Evolutionary conservation across 1,140 invertebrate genomes (phyloP), one percentile per base, ranked within the genome.

Genomic region (Maniola jurtina): DNA sequence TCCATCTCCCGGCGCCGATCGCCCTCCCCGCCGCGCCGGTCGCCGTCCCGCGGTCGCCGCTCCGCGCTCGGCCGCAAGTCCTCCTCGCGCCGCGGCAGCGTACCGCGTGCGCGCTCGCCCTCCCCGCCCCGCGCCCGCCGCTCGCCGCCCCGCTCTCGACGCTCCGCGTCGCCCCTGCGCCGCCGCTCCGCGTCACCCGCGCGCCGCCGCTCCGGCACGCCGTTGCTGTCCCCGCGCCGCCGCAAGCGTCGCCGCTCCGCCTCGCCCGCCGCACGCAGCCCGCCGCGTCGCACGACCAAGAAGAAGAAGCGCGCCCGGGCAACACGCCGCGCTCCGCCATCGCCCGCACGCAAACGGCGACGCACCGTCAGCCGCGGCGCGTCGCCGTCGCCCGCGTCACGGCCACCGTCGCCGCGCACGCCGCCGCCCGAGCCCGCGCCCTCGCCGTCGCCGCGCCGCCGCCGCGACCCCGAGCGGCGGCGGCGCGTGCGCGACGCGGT

Each of bases 391-490:
- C 78, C 80, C 36, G 90, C 91, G 6, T 77, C 88, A 62, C 80
- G 80, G 16, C 72, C 79, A 50, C 71, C 77, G 25, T 86, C 86
- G 36, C 86, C 86, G 40, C 76, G 84, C 54, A 92, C 93, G 16
- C 93, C 93, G 9, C 91, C 92, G 34, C 84, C 73, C 1, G 83
- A 80, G 14, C 81, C 85, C 11, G 73, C 74, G 38, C 68, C 74
- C 15, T 72, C 86, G 47, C 76, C 89, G 10, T 42, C 87, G 88
- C 76, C 75, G 66, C 74, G 90, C 70, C 78, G 75, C 70, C 91
- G 59, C 71, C 91, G 68, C 72, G 84, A 76, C 84, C 86, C 79
- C 62, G 91, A 73, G 54, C 63, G 68, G 72, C 70, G 71, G 71
- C 81, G 64, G 78, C 89, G 69, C 81, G 80, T 50, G 60, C 86